Conservation (phyloP, 2,113 vertebrate genomes). For the Lampris megalopsis region DNA sequence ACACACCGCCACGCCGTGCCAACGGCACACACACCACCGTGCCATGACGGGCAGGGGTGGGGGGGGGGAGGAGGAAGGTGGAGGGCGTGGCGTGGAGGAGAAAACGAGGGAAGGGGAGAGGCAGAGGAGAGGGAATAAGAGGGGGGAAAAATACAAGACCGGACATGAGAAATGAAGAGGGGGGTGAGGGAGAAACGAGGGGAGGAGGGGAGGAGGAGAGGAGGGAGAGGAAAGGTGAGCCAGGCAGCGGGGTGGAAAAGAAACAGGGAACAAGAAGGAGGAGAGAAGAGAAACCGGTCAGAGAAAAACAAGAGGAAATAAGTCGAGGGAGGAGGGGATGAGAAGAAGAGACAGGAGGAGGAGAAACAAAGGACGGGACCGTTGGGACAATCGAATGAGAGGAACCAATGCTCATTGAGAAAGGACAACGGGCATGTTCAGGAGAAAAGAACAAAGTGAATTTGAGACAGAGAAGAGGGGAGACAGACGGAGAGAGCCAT, state of each 20-base stretch:
- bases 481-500: constrained; percentile 66
- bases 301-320: neutral
- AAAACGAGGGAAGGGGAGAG: neutral
- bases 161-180: constrained; percentile 57
- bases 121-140: constrained; percentile 22
- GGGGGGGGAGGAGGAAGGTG: constrained; percentile 43
- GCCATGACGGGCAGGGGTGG: constrained; percentile 72
- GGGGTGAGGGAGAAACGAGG: constrained; percentile 1
- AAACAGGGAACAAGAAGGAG: constrained; percentile 39
- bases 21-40: constrained; percentile 46
- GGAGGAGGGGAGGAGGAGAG: neutral
- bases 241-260: constrained; percentile 71
- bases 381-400: constrained; percentile 36
- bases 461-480: constrained; percentile 37
- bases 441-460: constrained; percentile 27
- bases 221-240: constrained; percentile 15
- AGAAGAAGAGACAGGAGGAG: neutral
- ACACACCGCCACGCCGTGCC: constrained; percentile 39
- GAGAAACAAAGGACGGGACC: neutral
- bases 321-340: constrained; percentile 1
- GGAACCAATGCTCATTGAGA: constrained; percentile 36
- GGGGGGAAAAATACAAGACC: constrained; percentile 82
- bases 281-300: too few species aligned
- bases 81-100: constrained; percentile 72
- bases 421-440: constrained; percentile 14